phyloP scores from a whole-genome alignment of 2,797 vertebrate genomes.

The Enteromius viviparus region DNA sequence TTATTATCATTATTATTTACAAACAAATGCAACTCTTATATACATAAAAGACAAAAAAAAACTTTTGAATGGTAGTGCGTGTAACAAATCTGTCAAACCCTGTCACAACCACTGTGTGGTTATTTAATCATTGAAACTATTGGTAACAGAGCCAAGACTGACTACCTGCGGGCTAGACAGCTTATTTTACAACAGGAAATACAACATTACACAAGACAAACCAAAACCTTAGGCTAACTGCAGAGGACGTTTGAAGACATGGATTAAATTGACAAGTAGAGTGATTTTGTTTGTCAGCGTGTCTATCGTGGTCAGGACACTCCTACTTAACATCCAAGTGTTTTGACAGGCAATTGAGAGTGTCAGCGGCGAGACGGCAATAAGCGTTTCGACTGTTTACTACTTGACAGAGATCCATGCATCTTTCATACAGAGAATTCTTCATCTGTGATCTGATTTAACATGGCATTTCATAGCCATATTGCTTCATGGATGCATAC shows the following conservation, averaged over 20 bases:
- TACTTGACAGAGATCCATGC: slow-evolving; percentile 11
- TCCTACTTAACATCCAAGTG: slow-evolving; percentile 52
- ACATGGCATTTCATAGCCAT: neutral
- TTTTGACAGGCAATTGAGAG: slow-evolving; percentile 57
- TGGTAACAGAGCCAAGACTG: slow-evolving; percentile 9
- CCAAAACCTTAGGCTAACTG: slow-evolving; percentile 21
- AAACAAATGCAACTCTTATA: neutral
- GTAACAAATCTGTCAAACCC: slow-evolving; percentile 16
- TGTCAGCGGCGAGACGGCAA: neutral
- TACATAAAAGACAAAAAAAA: neutral
- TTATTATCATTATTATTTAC: neutral
- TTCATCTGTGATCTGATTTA: neutral
- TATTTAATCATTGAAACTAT: neutral
- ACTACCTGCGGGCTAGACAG: slow-evolving; percentile 16
- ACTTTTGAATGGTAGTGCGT: neutral
- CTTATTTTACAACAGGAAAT: slow-evolving; percentile 29
- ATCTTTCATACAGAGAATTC: neutral
- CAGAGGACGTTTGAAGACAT: slow-evolving; percentile 30
- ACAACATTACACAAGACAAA: slow-evolving; percentile 14
- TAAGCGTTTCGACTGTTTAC: slow-evolving; percentile 34
- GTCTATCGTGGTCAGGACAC: slow-evolving; percentile 48
- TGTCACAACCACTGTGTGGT: neutral
- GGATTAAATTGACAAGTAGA: slow-evolving; percentile 33
- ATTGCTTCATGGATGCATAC: slow-evolving; percentile 1
- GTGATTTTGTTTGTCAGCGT: slow-evolving; percentile 57